phyloP scores from a whole-genome alignment of 2,113 vertebrate genomes.

The Meleagris gallopavo region DNA sequence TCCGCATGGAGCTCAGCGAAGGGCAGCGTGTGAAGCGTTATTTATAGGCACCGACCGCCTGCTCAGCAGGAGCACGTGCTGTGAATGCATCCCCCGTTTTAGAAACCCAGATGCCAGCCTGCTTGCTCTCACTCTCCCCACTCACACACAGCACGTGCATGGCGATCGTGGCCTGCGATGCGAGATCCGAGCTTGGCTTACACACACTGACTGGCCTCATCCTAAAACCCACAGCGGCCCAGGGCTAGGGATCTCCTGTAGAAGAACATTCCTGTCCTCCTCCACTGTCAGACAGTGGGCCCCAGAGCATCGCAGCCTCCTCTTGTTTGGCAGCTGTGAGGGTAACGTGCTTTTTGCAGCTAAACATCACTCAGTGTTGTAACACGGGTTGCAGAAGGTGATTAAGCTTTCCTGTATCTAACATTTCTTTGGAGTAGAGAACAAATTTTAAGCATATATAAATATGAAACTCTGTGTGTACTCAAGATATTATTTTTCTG shows the following conservation, averaged over 20 bases:
- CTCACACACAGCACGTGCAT: neutral
- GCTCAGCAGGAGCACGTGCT: neutral
- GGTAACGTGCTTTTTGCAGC: neutral
- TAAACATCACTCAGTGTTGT: neutral
- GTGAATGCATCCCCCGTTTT: neutral
- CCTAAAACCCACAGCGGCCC: too few relatives aligned
- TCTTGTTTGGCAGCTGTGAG: slow-evolving; percentile 25
- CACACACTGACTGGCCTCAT: too few relatives aligned
- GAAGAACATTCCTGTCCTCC: neutral
- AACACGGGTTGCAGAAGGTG: neutral
- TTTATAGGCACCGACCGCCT: neutral
- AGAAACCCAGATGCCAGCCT: neutral
- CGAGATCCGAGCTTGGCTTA: too few relatives aligned
- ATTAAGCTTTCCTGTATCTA: neutral
- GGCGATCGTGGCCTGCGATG: neutral
- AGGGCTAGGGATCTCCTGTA: too few relatives aligned
- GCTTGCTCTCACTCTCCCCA: neutral
- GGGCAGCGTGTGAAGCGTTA: neutral
- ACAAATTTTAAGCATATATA: neutral
- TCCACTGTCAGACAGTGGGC: neutral
- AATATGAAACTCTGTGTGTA: neutral
- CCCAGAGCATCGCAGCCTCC: neutral
- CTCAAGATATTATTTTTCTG: neutral
- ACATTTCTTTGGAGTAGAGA: slow-evolving; percentile 9
- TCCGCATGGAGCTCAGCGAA: rapidly evolving